Evolutionary conservation across 37 sponge, comb jelly and placozoan species (phyloP).

Genomic region (Theonella swinhoei): DNA sequence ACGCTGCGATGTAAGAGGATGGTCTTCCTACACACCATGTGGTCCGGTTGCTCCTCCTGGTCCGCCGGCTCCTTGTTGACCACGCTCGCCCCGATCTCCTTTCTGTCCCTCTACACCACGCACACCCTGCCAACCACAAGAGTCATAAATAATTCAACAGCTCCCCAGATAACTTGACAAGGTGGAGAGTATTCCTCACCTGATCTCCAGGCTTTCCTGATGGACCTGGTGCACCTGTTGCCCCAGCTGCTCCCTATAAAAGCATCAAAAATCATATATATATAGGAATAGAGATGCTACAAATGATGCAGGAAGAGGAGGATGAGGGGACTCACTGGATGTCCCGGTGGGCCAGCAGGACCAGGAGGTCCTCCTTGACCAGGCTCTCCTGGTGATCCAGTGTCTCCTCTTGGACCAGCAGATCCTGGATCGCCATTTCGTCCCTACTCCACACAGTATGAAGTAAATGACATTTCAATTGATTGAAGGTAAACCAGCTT

Average conservation of each 20-base stretch:
- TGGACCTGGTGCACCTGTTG: slow-evolving; percentile 40
- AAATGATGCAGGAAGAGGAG: too few relatives aligned
- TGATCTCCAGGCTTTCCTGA: slow-evolving; percentile 23
- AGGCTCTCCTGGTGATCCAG: slow-evolving; percentile 13
- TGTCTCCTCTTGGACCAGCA: not conserved
- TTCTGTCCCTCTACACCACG: slow-evolving; percentile 19
- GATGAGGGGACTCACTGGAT: slow-evolving; percentile 28
- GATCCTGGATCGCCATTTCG: not conserved
- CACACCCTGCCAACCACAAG: slow-evolving; percentile 21
- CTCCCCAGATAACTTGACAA: too few relatives aligned
- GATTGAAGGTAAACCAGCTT: not conserved
- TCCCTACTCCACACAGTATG: not conserved
- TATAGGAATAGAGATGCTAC: too few relatives aligned
- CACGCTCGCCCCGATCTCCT: slow-evolving; percentile 10
- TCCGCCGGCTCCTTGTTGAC: not conserved
- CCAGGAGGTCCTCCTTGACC: slow-evolving; percentile 49
- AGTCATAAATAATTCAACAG: too few relatives aligned
- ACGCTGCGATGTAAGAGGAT: not conserved
- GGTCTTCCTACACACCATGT: not conserved
- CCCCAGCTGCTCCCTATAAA: slow-evolving; percentile 47
- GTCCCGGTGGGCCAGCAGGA: slow-evolving; percentile 50
- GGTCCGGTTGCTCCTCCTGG: not conserved
- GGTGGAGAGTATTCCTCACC: too few relatives aligned
- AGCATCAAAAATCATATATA: not conserved
- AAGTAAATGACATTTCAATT: not conserved